These are phyloP conservation scores for Malurus leucopterus DNA, from an alignment of 2,797 vertebrate genomes.

Conservation along the genomic window DNA sequence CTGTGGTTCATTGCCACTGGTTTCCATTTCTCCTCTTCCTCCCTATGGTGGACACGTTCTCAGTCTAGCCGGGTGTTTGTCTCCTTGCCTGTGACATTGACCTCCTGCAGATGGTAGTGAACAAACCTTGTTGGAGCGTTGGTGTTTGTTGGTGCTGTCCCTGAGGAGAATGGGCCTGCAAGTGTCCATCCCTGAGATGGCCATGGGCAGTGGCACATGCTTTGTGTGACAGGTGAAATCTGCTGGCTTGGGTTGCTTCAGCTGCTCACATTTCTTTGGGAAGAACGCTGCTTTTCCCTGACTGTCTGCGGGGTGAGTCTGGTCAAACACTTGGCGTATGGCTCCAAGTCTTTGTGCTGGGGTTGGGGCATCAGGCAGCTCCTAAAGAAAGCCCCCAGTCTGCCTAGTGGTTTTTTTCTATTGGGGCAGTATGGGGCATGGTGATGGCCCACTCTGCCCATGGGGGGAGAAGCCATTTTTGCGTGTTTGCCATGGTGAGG, in stretches of 20 bases:
- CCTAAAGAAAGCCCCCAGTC: neutral
- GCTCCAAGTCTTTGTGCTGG: neutral
- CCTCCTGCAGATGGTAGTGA: neutral
- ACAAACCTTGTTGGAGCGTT: fast-evolving
- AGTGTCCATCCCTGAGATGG: fast-evolving
- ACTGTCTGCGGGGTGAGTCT: fast-evolving
- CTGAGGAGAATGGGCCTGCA: neutral
- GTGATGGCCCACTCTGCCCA: neutral
- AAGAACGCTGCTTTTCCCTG: neutral
- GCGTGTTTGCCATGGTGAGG: neutral
- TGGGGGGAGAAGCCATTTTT: neutral
- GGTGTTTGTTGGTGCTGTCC: fast-evolving
- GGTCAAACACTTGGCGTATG: fast-evolving
- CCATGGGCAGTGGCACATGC: fast-evolving
- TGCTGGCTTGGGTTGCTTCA: neutral
- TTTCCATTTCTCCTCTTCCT: neutral
- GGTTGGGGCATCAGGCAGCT: neutral
- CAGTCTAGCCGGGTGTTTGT: neutral
- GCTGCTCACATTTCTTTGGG: neutral
- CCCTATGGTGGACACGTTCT: neutral
- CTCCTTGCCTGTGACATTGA: fast-evolving
- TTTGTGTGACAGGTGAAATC: fast-evolving
- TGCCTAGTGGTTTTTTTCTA: fast-evolving
- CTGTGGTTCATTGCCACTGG: neutral
- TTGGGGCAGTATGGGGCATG: fast-evolving